Percentiles rank a stretch among this genome's conserved stretches.
These are phyloP conservation scores for Montipora capricornis DNA, from an alignment of 64 coral and sea anemone genomes.

Conservation along the genomic window DNA sequence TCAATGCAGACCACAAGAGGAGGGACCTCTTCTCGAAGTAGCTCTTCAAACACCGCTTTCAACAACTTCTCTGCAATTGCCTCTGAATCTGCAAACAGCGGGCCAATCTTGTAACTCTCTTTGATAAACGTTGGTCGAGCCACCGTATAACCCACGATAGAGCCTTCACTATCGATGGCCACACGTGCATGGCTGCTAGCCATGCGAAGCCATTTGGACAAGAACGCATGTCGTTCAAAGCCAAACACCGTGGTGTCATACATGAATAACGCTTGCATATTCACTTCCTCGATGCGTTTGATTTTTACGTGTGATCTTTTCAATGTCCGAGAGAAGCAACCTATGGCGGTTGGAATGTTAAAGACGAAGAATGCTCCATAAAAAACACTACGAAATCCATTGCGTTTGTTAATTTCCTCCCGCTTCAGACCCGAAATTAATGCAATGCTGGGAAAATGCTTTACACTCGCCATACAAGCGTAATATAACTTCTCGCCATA, in stretches of 20 bases:
- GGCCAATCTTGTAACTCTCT: not conserved
- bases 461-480: not conserved
- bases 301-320: not conserved
- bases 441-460: not conserved
- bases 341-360: not conserved
- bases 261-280: not conserved
- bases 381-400: not conserved
- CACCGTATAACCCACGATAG: slow-evolving; percentile 32
- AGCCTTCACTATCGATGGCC: not conserved
- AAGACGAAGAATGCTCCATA: not conserved
- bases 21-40: not conserved
- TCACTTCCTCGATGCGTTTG: not conserved
- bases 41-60: slow-evolving; percentile 30
- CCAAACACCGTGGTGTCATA: slow-evolving; percentile 57
- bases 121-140: slow-evolving; percentile 5
- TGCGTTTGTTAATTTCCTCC: not conserved
- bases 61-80: slow-evolving; percentile 34
- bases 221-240: slow-evolving; percentile 29
- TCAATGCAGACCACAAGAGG: not conserved
- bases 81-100: slow-evolving; percentile 19
- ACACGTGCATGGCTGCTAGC: slow-evolving; percentile 26
- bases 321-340: not conserved
- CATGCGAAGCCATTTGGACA: slow-evolving; percentile 17
- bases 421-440: not conserved
- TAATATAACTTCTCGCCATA: not conserved